Base-by-base conservation (phyloP, 2,888 invertebrate species). In the Amorpha juglandis region DNA sequence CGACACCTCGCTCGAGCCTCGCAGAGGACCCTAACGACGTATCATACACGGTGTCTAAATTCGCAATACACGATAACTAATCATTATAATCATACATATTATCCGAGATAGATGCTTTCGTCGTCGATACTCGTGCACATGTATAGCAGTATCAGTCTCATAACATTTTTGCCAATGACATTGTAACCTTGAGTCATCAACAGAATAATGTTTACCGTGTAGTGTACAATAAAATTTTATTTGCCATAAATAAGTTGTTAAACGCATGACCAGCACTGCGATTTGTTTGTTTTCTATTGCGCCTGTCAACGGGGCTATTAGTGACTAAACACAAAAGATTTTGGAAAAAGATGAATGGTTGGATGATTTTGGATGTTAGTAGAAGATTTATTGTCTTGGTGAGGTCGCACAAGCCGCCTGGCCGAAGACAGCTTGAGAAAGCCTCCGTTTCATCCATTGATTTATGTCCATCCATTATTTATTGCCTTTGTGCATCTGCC, bases 231-330 rank as follows among this genome's bases (percentile, higher is more conserved):
- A 77, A 79, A 78, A 70, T 79, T 82, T 85, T 84, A 84, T 87
- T 83, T 79, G 81, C 80, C 81, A 84, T 88, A 85, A 86, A 87
- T 83, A 80, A 80, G 78, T 80, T 80, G 81, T 87, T 79, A 83
- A 83, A 81, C 72, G 68, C 71, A 70, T 72, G 75, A 77, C 76
- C 71, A 67, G 68, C 69, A 67, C 71, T 78, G 75, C 77, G 77
- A 76, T 78, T 79, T 79, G 81, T 83, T 81, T 76, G 69, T 72
- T 74, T 75, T 65, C 69, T 71, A 78, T 76, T 69, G 71, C 77
- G 72, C 70, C 77, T 81, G 83, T 84, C 83, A 77, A 72, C 77
- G 68, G 73, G 75, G 77, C 78, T 80, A 85, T 88, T 83, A 85
- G 74, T 77, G 70, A 77, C 78, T 78, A 74, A 78, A 68, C 71